Base-by-base conservation (phyloP, 1,140 invertebrate species). In the Bradysia coprophila region DNA sequence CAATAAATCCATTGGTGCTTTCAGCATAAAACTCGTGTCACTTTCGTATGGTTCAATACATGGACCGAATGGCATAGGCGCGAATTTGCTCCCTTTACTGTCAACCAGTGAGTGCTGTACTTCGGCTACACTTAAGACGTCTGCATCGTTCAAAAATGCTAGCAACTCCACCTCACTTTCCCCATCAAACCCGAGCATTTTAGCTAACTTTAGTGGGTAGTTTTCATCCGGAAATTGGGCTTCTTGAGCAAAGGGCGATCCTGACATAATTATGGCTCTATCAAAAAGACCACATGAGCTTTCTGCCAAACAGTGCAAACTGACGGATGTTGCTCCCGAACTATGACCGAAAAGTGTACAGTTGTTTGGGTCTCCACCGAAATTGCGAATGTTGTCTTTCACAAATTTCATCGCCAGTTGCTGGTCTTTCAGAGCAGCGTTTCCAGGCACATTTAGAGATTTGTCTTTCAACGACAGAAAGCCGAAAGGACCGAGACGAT, bases 281-380 rank as follows among this genome's bases (percentile, higher is more conserved):
- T 57, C 46, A 21, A 59, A 59, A 18, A 51, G 34, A 15, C 20
- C 24, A 8, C 42, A 34, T 10, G 45, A 22, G 11, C 13, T n/a
- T 16, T 48, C 50, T 18, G 41, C 45, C 23, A 59, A 59, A 46
- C 57, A 62, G 2, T 60, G 40, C 2, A 49, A 22, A 16, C 56
- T 55, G 2, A 55, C 46, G 1, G 59, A 45, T 4, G 51, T 53
- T 0, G 56, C 49, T 8, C 57, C 57, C 8, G 57, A 53, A 41
- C 55, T 57, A 44, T 59, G 57, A 0, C 57, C 57, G 21, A 59
- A 48, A 36, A 59, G 51, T 6, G 55, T 56, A 8, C 59, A 8
- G 6, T 28, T 6, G 13, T 28, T 28, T 8, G 24, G 24, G 13
- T 28, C 24, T 8, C 24, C 24, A 28, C 24, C 24, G 13, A 28